These are phyloP conservation scores for Larimichthys polyactis DNA, from an alignment of 2,113 vertebrate species.

Conservation along the genomic window DNA sequence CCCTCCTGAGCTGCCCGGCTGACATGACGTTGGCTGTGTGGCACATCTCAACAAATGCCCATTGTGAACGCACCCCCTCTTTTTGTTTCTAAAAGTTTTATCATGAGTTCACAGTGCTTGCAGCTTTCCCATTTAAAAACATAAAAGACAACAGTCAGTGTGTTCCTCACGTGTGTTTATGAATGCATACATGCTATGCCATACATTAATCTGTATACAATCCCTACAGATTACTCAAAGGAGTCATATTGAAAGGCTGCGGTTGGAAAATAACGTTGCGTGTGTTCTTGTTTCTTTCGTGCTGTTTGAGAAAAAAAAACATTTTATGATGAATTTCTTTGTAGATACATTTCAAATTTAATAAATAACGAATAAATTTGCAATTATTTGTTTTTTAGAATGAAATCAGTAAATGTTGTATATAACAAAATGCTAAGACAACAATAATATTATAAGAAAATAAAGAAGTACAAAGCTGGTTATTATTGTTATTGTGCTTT, in stretches of 20 bases:
- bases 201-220: constrained; percentile 56
- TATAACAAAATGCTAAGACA: too few species aligned
- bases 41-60: constrained; percentile 77
- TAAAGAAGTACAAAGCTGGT: neutral
- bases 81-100: neutral
- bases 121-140: neutral
- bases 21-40: constrained; percentile 77
- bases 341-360: neutral
- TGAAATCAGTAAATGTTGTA: too few species aligned
- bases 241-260: constrained; percentile 22
- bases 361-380: neutral
- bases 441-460: too few species aligned
- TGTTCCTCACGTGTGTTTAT: constrained; percentile 7
- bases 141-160: neutral
- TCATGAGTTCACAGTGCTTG: neutral
- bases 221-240: constrained; percentile 62
- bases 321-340: neutral
- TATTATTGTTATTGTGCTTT: constrained; percentile 2
- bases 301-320: constrained; percentile 1
- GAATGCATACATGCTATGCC: constrained; percentile 10
- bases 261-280: constrained; percentile 24
- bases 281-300: too few species aligned
- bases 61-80: neutral
- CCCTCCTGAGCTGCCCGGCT: constrained; percentile 76
- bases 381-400: neutral